A percentile compares a stretch with the other conserved stretches of the same genome.
Evolutionary conservation across 2,888 invertebrate genomes (phyloP).

Genomic region (Ophion ventricosus): DNA sequence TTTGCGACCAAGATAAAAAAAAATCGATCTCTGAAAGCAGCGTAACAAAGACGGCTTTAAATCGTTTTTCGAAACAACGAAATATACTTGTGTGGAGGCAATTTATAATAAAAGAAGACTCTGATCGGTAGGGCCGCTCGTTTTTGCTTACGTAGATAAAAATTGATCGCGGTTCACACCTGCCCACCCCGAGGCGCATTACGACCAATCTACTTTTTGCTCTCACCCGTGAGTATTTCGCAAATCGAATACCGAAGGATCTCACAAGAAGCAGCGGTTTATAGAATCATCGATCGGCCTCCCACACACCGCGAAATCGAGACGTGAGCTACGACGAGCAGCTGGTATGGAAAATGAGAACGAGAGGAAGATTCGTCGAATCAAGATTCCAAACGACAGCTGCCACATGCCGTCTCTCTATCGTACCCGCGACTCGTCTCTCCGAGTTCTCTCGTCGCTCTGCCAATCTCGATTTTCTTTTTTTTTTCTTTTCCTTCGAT

Average conservation of each 20-base stretch:
- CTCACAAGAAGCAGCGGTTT: constrained; percentile 35
- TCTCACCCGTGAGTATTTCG: constrained; percentile 31
- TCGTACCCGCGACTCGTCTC: constrained; percentile 38
- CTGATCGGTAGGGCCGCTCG: constrained; percentile 24
- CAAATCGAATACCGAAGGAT: constrained; percentile 42
- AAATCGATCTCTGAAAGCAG: constrained; percentile 5
- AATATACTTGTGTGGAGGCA: constrained; percentile 21
- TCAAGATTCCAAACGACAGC: constrained; percentile 68
- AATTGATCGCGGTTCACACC: constrained; percentile 57
- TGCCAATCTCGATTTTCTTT: constrained; percentile 37
- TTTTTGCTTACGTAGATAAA: constrained; percentile 45
- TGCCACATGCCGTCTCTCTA: constrained; percentile 53
- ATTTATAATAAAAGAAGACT: constrained; percentile 28
- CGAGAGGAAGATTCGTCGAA: constrained; percentile 57
- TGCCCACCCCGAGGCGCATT: constrained; percentile 59
- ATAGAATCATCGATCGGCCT: constrained; percentile 61
- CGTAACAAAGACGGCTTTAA: neutral
- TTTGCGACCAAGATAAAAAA: no score
- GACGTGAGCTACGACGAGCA: constrained; percentile 61
- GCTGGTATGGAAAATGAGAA: constrained; percentile 59
- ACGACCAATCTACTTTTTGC: constrained; percentile 41
- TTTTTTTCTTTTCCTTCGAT: constrained; percentile 62
- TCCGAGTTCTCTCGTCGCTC: constrained; percentile 30
- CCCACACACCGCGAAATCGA: constrained; percentile 65
- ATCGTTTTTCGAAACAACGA: constrained; percentile 10